Evolutionary conservation across 2,113 vertebrate genomes (phyloP), one percentile per base, ranked within the genome.

Genomic region (Psephotus haematonotus): DNA sequence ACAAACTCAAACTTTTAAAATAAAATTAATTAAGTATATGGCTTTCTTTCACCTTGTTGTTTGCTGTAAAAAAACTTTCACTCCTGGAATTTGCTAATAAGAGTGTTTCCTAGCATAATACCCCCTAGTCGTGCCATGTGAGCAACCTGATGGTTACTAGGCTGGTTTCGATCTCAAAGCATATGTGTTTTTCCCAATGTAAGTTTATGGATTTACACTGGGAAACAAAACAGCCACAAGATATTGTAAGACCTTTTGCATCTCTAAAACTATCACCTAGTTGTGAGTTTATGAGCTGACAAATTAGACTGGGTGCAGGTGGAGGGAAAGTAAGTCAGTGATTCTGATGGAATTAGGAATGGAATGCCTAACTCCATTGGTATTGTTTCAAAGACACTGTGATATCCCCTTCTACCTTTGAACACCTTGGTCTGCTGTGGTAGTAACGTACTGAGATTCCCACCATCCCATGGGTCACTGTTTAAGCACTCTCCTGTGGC

Each of bases 101-200:
- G 76, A 68, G 33, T 29, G 52, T 74, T 82, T 74, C 25, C 65
- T 69, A 53, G 47, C 16, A 6, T 47, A 13, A 5, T 3, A 25
- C 29, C 1, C 0, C 27, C 14, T 1, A 20, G 33, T 25, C 6
- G 1, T 11, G 28, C 29, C n/a, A 33, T 1, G 1, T n/a, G 52
- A 77, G 28, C 53, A 57, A 8, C 55, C 71, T n/a, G 59, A 6
- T 46, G 39, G 67, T 31, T 28, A 7, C 23, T 25, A 8, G 29
- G 31, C 17, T 39, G 37, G 44, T 31, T 37, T 13, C 27, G n/a
- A n/a, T 49, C 49, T 74, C 55, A 13, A 29, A 25, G 17, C 17
- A 4, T 18, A 41, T 28, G 8, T 82, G 19, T 53, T 71, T 68
- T 57, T 29, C 22, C 27, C 52, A 14, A 16, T 17, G 16, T 47